Conservation (phyloP, 2,113 vertebrate species). For the Puma concolor region DNA sequence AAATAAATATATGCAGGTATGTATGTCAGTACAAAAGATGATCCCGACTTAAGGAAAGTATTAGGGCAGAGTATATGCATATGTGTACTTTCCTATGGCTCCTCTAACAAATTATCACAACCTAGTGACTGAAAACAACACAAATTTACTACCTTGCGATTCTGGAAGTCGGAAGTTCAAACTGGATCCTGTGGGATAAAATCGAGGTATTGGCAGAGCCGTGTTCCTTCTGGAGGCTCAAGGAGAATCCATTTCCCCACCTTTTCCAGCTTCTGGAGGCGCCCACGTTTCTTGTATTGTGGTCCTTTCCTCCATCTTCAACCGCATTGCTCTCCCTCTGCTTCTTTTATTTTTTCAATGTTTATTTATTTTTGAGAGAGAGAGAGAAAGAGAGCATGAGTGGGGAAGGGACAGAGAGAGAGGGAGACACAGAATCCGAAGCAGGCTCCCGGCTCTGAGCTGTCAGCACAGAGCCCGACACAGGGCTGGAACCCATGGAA, state of each 20-base stretch:
- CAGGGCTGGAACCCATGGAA: no score
- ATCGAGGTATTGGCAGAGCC: neutral
- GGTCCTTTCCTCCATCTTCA: neutral
- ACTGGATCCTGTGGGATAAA: neutral
- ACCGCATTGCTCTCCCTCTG: rapidly evolving
- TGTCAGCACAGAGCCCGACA: no score
- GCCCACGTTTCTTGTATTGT: rapidly evolving
- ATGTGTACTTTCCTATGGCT: neutral
- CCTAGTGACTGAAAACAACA: neutral
- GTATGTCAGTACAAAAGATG: neutral
- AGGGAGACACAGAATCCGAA: no score
- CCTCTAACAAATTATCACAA: neutral
- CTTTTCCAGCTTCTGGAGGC: neutral
- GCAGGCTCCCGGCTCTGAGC: no score
- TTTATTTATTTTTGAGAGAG: no score
- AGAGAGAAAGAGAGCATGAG: no score
- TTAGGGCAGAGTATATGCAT: neutral
- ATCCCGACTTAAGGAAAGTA: neutral
- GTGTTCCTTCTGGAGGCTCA: neutral
- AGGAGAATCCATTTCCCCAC: rapidly evolving
- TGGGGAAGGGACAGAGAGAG: no score
- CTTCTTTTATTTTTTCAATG: no score
- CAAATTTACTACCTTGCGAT: neutral
- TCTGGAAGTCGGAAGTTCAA: neutral
- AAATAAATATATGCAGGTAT: neutral